phyloP scores from a whole-genome alignment of 1,140 invertebrate species.

The Sycophila sp. region DNA sequence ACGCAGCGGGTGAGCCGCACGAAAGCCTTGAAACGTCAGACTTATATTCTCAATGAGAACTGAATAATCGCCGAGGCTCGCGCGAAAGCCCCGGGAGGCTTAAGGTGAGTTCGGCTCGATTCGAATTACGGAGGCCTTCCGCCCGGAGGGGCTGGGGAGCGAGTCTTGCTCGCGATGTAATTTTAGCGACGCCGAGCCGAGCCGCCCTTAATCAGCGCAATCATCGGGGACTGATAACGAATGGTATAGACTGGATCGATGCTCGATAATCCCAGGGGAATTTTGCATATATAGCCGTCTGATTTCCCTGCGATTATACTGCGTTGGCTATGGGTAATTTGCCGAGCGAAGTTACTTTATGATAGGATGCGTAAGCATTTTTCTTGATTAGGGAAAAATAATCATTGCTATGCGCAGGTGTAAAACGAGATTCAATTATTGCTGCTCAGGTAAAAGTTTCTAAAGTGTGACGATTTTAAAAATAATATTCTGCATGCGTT shows the following conservation, averaged over 20 bases:
- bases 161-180: neutral
- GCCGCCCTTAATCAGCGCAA: constrained; percentile 1
- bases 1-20: neutral
- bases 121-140: neutral
- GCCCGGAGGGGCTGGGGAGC: no score
- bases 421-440: no score
- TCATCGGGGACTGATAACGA: constrained; percentile 19
- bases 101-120: neutral
- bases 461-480: no score
- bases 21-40: neutral
- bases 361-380: no score
- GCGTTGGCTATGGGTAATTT: constrained; percentile 13
- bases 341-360: no score
- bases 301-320: constrained; percentile 14
- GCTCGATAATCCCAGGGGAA: neutral
- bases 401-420: no score
- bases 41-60: neutral
- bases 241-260: constrained; percentile 5
- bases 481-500: no score
- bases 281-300: neutral
- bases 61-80: constrained; percentile 4
- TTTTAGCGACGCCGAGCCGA: neutral
- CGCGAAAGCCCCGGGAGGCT: neutral
- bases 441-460: no score
- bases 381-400: no score